These are phyloP conservation scores for Redunca redunca DNA, from an alignment of 2,113 vertebrate genomes.

Conservation along the genomic window DNA sequence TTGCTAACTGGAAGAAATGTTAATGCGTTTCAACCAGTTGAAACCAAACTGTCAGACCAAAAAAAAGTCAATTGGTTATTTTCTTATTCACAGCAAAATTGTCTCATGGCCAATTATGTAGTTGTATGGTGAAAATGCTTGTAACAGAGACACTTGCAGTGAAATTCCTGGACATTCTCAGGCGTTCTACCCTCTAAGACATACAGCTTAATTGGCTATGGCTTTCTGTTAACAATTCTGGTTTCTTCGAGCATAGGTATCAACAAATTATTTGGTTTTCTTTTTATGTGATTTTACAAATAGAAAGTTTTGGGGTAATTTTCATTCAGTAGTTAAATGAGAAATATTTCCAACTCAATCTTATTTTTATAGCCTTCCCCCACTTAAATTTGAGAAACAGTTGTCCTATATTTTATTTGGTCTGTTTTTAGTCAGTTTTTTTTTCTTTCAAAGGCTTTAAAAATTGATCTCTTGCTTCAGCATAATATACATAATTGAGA, in stretches of 20 bases:
- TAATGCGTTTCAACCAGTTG: background rate
- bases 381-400: background rate
- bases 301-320: background rate
- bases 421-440: background rate
- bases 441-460: background rate
- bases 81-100: background rate
- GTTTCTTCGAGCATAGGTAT: background rate
- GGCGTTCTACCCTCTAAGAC: background rate
- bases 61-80: background rate
- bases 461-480: background rate
- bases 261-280: background rate
- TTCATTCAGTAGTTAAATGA: background rate
- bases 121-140: background rate
- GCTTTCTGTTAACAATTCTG: background rate
- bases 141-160: background rate
- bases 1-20: background rate
- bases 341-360: background rate
- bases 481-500: background rate
- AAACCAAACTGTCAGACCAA: background rate
- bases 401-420: background rate
- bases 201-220: background rate
- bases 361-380: rapidly evolving
- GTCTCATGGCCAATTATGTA: background rate
- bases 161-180: background rate
- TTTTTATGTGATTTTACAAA: background rate